Base-by-base conservation (phyloP, 64 coral and sea anemone species). In the Dendrophyllia cribrosa region DNA sequence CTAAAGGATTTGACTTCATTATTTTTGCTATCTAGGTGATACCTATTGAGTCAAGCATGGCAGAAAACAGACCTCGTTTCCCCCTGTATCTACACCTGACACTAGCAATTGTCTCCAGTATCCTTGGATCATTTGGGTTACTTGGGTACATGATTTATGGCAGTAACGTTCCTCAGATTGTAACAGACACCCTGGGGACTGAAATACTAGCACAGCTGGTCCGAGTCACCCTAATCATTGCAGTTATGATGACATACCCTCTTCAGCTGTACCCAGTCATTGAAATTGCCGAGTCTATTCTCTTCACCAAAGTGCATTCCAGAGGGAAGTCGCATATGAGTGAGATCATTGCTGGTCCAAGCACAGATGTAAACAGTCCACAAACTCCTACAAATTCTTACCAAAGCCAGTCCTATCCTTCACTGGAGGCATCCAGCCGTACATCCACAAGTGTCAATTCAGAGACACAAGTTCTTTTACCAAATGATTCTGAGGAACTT, bases 31-130 rank as follows among this genome's bases (percentile, higher is more conserved):
- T 62, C 9, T 85, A 99, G 97, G 93, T 99, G 51, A 99, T 99
- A 47, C 97, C 97, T 0, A 99, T 99, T 60, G 97, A 99, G 47
- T 93, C 97, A 25, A 96, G 97, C 85, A 99, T 99, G 97, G 94
- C 89, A 59, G 88, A 91, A 51, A 99, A 99, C 51, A 74, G 97
- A 83, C 91, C 76, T 52, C 87, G 91, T 12, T 99, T 99, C 55
- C 91, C 94, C 51, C 76, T 94, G 43, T 99, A 99, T 66, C 94
- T 99, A 34, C 97, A 99, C 78, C 50, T 95, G 25, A 85, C 94
- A 9, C 80, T 99, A 52, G 71, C 49, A 52, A 76, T 91, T 65
- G 91, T 99, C 44, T 93, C 97, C 9, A 58, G 80, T 11, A 93
- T 99, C 51, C 94, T 99, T 72, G 97, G 97, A 14, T 96, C 97